A percentile compares a stretch with the other conserved stretches of the same genome.
These are phyloP conservation scores for Yponomeuta evonymella DNA, from an alignment of 2,888 invertebrate genomes.

Conservation along the genomic window DNA sequence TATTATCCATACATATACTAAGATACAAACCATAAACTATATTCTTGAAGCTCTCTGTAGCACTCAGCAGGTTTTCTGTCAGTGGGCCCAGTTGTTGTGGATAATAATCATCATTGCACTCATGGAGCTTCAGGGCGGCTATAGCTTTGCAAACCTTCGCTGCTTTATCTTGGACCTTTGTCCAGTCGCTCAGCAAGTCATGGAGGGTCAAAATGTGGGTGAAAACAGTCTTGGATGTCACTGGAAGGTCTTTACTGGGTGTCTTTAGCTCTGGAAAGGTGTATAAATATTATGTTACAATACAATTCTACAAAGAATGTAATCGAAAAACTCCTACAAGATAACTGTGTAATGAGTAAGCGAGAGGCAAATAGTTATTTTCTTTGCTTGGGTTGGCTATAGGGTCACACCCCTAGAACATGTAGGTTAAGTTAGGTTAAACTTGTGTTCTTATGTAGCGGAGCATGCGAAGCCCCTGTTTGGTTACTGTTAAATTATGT, in stretches of 20 bases:
- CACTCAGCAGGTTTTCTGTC: slow-evolving; percentile 44
- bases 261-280: slow-evolving; percentile 42
- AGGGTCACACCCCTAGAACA: too few species aligned
- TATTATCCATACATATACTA: too few species aligned
- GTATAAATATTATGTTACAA: not conserved
- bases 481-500: too few species aligned
- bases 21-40: slow-evolving; percentile 45
- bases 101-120: slow-evolving; percentile 51
- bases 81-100: slow-evolving; percentile 48
- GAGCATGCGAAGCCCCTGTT: too few species aligned
- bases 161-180: slow-evolving; percentile 47
- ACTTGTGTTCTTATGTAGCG: too few species aligned
- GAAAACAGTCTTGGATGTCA: slow-evolving; percentile 56
- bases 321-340: too few species aligned
- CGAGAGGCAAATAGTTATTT: too few species aligned
- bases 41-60: slow-evolving; percentile 39
- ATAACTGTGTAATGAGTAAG: too few species aligned
- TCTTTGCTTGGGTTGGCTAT: too few species aligned
- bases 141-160: slow-evolving; percentile 46
- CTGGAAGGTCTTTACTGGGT: slow-evolving; percentile 50
- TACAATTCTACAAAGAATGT: too few species aligned
- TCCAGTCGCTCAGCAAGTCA: slow-evolving; percentile 49
- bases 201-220: slow-evolving; percentile 54
- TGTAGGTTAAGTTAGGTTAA: too few species aligned
- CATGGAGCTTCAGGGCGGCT: slow-evolving; percentile 47